phyloP scores from a whole-genome alignment of 2,797 vertebrate species.

The Peromyscus attwateri region DNA sequence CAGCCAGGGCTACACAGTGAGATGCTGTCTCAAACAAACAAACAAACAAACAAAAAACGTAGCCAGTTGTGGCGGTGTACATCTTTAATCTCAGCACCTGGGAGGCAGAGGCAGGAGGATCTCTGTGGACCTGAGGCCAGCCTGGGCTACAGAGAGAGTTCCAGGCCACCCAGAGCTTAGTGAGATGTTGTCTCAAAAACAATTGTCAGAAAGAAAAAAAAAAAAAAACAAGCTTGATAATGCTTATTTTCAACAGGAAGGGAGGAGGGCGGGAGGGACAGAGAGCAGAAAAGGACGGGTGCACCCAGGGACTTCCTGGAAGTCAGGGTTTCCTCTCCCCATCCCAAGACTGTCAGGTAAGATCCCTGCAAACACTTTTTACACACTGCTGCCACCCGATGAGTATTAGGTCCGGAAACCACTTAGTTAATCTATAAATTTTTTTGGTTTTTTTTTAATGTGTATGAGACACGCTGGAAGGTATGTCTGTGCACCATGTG shows the following conservation, averaged over 20 bases:
- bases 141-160: background rate
- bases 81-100: too few relatives aligned
- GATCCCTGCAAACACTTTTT: background rate
- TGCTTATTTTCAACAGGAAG: background rate
- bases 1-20: too few relatives aligned
- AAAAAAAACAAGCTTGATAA: too few relatives aligned
- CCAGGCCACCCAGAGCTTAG: background rate
- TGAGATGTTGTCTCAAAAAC: background rate
- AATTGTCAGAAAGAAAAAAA: too few relatives aligned
- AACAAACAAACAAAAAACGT: too few relatives aligned
- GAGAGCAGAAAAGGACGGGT: background rate
- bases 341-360: background rate
- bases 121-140: background rate
- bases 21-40: too few relatives aligned
- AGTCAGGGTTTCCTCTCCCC: background rate
- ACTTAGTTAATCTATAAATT: background rate
- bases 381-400: background rate
- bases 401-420: slow-evolving; percentile 4
- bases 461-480: too few relatives aligned
- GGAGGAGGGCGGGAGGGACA: too few relatives aligned
- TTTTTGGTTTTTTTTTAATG: too few relatives aligned
- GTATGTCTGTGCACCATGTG: background rate
- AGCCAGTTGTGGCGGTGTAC: too few relatives aligned
- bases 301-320: background rate
- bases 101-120: too few relatives aligned